phyloP scores from a whole-genome alignment of 2,888 invertebrate species.

The Operophtera brumata region DNA sequence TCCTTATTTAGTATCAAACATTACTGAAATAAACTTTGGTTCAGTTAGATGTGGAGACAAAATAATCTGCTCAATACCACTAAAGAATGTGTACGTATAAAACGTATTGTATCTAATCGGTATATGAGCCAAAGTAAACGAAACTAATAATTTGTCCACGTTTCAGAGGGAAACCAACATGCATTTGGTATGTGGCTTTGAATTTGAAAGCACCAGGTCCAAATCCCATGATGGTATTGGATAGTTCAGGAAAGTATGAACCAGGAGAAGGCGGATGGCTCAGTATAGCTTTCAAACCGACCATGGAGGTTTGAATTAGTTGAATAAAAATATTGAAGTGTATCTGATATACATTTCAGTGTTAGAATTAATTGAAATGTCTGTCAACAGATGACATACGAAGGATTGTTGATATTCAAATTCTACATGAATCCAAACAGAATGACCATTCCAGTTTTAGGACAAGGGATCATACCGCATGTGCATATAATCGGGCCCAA shows the following conservation, averaged over 20 bases:
- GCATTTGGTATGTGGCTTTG: conserved; percentile 77
- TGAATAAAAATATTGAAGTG: too few relatives aligned
- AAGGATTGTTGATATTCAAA: conserved; percentile 64
- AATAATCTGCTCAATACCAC: conserved; percentile 71
- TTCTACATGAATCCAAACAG: conserved; percentile 77
- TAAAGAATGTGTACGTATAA: conserved; percentile 79
- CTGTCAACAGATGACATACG: conserved; percentile 60
- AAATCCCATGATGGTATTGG: conserved; percentile 58
- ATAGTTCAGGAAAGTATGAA: conserved; percentile 70
- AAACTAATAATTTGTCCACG: neutral
- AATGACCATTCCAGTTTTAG: conserved; percentile 70
- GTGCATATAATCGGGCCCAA: conserved; percentile 73
- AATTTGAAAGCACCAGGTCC: conserved; percentile 53
- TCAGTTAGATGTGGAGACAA: conserved; percentile 82
- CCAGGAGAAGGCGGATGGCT: conserved; percentile 76
- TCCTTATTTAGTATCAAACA: conserved; percentile 74
- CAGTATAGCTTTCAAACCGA: conserved; percentile 81
- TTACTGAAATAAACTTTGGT: conserved; percentile 75
- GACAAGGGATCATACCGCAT: conserved; percentile 77
- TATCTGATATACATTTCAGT: neutral
- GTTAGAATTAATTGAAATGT: conserved; percentile 13
- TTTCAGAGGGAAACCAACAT: conserved; percentile 78
- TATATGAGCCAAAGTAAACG: neutral
- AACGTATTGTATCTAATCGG: neutral
- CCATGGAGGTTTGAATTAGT: conserved; percentile 52